Evolutionary conservation across 2,113 vertebrate species (phyloP).

Genomic region (Mormyrus lacerda): DNA sequence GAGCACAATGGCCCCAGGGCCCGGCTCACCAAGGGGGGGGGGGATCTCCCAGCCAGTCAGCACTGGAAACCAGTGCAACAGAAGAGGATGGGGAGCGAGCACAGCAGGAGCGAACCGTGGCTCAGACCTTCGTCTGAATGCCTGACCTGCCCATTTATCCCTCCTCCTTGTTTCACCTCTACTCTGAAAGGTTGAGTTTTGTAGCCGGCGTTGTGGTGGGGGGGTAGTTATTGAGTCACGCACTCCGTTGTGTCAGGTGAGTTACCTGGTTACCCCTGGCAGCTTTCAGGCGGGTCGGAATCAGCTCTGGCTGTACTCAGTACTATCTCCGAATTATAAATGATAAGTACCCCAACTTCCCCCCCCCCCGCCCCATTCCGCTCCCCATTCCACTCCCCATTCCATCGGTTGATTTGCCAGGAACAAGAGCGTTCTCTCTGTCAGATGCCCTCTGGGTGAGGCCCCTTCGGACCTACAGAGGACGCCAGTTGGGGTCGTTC

Average conservation of each 20-base stretch:
- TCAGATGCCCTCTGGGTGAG: not conserved
- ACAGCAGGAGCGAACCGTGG: conserved; percentile 22
- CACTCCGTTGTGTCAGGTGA: conserved; percentile 43
- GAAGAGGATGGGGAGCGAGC: not conserved
- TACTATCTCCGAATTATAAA: not conserved
- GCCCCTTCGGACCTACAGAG: not conserved
- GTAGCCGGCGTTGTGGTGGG: not conserved
- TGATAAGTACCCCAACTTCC: not conserved
- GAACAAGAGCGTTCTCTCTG: not conserved
- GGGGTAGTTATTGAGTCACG: conserved; percentile 24
- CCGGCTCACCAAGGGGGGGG: not conserved
- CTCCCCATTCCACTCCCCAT: not conserved
- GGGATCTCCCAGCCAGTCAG: not conserved
- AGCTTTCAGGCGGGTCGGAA: not conserved
- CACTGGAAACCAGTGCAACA: not conserved
- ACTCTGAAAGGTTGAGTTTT: not conserved
- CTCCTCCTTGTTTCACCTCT: not conserved
- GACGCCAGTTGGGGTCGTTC: not conserved
- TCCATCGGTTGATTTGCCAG: not conserved
- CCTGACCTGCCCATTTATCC: not conserved
- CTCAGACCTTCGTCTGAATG: conserved; percentile 17
- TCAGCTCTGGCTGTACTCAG: not conserved
- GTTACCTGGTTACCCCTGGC: conserved; percentile 48
- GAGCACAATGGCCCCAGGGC: not conserved
- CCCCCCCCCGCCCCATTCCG: not conserved